Percentiles rank a stretch among this genome's conserved stretches.
These are phyloP conservation scores for Neomonachus schauinslandi DNA, from an alignment of 2,113 vertebrate species.

Conservation along the genomic window DNA sequence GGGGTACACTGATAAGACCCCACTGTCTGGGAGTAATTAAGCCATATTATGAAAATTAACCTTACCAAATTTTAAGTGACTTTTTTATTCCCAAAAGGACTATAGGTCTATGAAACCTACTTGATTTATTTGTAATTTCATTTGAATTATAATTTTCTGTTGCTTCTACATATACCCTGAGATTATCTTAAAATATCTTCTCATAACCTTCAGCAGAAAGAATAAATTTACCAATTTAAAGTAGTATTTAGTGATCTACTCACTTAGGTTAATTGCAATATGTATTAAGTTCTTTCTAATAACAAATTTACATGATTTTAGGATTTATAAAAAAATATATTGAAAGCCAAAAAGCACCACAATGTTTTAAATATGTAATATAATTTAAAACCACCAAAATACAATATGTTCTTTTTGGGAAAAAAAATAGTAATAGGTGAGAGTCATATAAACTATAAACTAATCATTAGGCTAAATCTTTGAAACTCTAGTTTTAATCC, in stretches of 20 bases:
- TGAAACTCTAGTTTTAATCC: slow-evolving; percentile 41
- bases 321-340: background rate
- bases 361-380: background rate
- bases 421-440: background rate
- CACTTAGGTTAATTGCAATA: background rate
- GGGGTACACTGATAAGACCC: background rate
- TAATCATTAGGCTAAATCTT: slow-evolving; percentile 47
- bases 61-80: background rate
- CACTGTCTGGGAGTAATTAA: background rate
- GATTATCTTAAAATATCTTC: background rate
- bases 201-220: background rate
- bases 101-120: background rate
- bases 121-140: background rate
- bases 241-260: background rate
- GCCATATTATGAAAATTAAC: background rate
- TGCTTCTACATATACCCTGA: background rate
- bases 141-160: background rate
- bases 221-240: background rate
- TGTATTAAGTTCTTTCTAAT: background rate
- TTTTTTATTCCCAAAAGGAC: background rate
- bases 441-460: background rate
- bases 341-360: background rate
- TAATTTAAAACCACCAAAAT: background rate
- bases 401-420: slow-evolving; percentile 13
- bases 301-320: background rate